Base-by-base conservation (phyloP, 1,140 invertebrate genomes). In the Lordiphosa stackelbergi region DNA sequence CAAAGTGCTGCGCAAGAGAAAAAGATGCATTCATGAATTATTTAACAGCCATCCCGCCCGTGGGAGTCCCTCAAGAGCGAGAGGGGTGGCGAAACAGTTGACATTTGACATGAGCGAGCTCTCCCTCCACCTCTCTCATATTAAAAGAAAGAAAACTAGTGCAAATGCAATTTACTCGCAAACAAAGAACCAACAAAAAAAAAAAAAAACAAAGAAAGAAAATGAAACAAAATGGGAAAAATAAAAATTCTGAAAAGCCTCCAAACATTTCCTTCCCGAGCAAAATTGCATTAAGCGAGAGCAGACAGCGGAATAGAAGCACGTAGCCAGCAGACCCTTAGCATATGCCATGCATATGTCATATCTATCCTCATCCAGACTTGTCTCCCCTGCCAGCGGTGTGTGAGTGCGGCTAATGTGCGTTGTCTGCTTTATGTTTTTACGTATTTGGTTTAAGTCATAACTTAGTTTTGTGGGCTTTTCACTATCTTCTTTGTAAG, bases 221-320 rank as follows among this genome's bases (percentile, higher is more conserved):
- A 43, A 43, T 47, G 37, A 31, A 47, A 51, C 35, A 60, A 31
- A 31, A 31, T 31, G 28, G 28, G 22, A 42, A 16, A 24, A 38
- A 28, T 22, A 28, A 7, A 31, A 53, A 42, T 19, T n/a, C 38
- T 5, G 41, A 40, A 28, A 53, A 41, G 22, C 37, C 38, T 42
- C 22, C 37, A 8, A 31, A 31, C 28, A 31, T 31, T 31, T 31
- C 28, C 28, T 31, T 31, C 28, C 28, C 1, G 47, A 35, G 22
- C 59, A 60, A 69, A 69, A 69, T 69, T 69, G 66, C 62, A 69
- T 69, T 69, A 66, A 58, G 52, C 47, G 37, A 24, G 12, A 61
- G 31, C 62, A 69, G 66, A 69, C 66, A 69, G 53, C 16, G 62
- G 40, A 66, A 66, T 69, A 53, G 62, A 66, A 61, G 46, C 66